phyloP scores from a whole-genome alignment of 2,113 vertebrate species.

The Tichodroma muraria region DNA sequence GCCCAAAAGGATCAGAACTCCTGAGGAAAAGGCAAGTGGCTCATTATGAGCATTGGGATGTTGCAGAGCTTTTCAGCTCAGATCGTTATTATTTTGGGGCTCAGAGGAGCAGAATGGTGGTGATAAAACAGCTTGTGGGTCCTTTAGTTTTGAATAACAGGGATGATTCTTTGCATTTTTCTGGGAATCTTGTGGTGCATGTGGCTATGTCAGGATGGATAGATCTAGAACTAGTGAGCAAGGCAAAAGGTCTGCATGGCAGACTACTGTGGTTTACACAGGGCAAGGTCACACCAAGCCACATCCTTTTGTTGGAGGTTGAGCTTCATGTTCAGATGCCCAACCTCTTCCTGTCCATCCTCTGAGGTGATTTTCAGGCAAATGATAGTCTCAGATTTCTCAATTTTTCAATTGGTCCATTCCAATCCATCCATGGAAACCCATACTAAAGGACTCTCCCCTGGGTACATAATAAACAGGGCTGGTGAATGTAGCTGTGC shows the following conservation, averaged over 20 bases:
- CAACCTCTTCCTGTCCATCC: neutral
- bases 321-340: neutral
- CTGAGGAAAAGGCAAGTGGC: neutral
- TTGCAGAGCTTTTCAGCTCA: neutral
- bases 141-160: neutral
- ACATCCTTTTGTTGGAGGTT: neutral
- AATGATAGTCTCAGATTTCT: neutral
- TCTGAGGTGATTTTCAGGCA: neutral
- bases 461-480: neutral
- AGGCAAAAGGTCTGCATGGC: neutral
- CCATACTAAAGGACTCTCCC: neutral
- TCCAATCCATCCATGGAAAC: neutral
- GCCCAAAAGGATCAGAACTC: neutral
- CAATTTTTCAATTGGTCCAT: neutral
- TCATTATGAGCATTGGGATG: too few relatives aligned
- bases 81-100: neutral
- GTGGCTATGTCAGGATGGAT: accelerated
- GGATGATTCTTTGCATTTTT: neutral
- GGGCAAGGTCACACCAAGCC: neutral
- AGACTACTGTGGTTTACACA: neutral
- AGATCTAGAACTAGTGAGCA: neutral
- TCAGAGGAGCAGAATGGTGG: neutral
- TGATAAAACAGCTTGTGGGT: neutral
- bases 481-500: neutral
- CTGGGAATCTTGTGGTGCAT: accelerated